phyloP scores from a whole-genome alignment of 2,888 invertebrate species.

The Hartigia nigra region DNA sequence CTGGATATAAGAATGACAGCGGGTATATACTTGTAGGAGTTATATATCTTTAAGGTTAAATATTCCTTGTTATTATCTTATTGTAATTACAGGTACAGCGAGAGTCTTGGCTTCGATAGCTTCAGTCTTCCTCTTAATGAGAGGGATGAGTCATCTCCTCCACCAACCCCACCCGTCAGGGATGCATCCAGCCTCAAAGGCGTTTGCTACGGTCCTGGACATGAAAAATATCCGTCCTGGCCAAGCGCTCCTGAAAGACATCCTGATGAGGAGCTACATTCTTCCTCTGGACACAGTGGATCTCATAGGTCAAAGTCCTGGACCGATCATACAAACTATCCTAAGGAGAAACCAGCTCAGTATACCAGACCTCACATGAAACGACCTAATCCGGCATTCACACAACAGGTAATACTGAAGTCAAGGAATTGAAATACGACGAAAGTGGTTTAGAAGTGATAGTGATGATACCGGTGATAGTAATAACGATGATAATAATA shows the following conservation, averaged over 20 bases:
- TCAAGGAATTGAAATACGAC: background rate
- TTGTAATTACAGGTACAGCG: constrained; percentile 56
- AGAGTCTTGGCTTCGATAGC: constrained; percentile 63
- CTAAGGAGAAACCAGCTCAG: constrained; percentile 74
- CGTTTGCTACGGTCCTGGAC: constrained; percentile 76
- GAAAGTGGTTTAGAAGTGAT: background rate
- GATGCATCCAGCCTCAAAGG: constrained; percentile 77
- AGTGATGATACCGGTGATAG: background rate
- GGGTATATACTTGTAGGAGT: constrained; percentile 44
- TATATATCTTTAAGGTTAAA: background rate
- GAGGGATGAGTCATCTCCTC: constrained; percentile 69
- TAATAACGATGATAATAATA: background rate
- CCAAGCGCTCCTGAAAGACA: constrained; percentile 73
- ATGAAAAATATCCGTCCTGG: constrained; percentile 82
- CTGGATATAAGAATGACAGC: constrained; percentile 64
- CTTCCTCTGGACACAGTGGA: constrained; percentile 65
- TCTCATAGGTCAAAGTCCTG: constrained; percentile 77
- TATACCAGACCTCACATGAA: constrained; percentile 75
- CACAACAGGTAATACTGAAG: constrained; percentile 68
- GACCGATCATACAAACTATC: constrained; percentile 78
- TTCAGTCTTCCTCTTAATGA: constrained; percentile 61
- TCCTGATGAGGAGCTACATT: constrained; percentile 63
- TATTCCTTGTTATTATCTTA: constrained; percentile 6
- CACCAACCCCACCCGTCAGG: constrained; percentile 73
- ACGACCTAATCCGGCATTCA: constrained; percentile 70